Base-by-base conservation (phyloP, 1,140 invertebrate genomes). In the Leguminivora glycinivorella region DNA sequence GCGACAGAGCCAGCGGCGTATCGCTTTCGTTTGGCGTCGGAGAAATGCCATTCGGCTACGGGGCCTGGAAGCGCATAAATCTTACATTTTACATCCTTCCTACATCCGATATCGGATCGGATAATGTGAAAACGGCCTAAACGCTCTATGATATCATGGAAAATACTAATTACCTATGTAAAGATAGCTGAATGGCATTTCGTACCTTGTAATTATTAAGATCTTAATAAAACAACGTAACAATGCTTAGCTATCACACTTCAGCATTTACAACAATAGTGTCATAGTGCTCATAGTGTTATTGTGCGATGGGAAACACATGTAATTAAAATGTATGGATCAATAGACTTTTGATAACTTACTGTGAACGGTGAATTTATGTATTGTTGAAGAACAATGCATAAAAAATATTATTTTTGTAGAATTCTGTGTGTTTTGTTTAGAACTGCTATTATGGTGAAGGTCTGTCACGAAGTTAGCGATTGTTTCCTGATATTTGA, bases 291-390 rank as follows among this genome's bases (percentile, higher is more conserved):
- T 56, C 10, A 25, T 56, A 58, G 24, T 26, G 25, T 26, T 25
- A 1, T 25, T 58, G 25, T 58, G 56, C 2, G 56, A 24, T 58
- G 24, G 56, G 56, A 58, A 58, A 58, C 24, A 14, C n/a, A 5
- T n/a, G n/a, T 9, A 58, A 58, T 58, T 58, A 26, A 12, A 14
- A 58, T 58, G 56, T 58, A 26, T 6, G 25, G 24, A 14, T 29
- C 56, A 58, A 58, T 58, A n/a, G 56, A 29, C 22, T 26, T 58
- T 58, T 58, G 56, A 58, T 58, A 58, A 58, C 56, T 25, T 58
- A 19, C 19, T 52, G 56, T 58, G 56, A 58, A 58, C 56, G 47
- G 19, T 9, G 19, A 52, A 58, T 29, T 58, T 4, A 58, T 58
- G 56, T n/a, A 58, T 58, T 58, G 24, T 26, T 29, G 6, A 26